phyloP scores from a whole-genome alignment of 1,140 invertebrate genomes.

The Tetramorium parvispinum region DNA sequence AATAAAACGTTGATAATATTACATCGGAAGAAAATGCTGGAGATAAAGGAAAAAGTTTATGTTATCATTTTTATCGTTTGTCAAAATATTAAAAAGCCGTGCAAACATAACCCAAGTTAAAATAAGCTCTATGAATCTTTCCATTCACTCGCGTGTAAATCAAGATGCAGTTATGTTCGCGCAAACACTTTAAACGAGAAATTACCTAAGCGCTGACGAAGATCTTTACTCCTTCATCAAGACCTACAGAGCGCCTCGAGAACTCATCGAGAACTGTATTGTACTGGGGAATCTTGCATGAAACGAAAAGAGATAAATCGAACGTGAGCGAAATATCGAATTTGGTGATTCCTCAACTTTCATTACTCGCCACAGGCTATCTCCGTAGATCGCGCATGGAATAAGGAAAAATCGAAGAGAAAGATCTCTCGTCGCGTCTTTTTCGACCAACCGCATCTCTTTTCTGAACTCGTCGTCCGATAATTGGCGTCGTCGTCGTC shows the following conservation, averaged over 20 bases:
- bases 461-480: constrained; percentile 43
- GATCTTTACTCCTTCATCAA: constrained; percentile 20
- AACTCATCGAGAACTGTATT: constrained; percentile 35
- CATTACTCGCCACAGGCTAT: constrained; percentile 55
- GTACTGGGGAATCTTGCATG: constrained; percentile 27
- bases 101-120: not conserved
- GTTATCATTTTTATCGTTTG: not conserved
- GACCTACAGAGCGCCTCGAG: constrained; percentile 8
- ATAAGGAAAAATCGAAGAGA: constrained; percentile 56
- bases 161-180: not conserved
- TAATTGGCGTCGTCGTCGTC: constrained; percentile 55
- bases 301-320: constrained; percentile 54
- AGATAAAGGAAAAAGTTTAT: not conserved
- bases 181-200: constrained; percentile 7
- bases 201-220: constrained; percentile 29
- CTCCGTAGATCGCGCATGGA: constrained; percentile 32
- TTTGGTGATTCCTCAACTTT: constrained; percentile 49
- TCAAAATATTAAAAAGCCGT: not conserved
- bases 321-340: constrained; percentile 58
- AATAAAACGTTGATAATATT: not conserved
- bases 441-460: constrained; percentile 23
- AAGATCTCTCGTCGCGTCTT: not conserved
- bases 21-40: not conserved
- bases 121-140: not conserved
- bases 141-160: not conserved